Base-by-base conservation (phyloP, 2,888 invertebrate genomes). In the Chironomus riparius region DNA sequence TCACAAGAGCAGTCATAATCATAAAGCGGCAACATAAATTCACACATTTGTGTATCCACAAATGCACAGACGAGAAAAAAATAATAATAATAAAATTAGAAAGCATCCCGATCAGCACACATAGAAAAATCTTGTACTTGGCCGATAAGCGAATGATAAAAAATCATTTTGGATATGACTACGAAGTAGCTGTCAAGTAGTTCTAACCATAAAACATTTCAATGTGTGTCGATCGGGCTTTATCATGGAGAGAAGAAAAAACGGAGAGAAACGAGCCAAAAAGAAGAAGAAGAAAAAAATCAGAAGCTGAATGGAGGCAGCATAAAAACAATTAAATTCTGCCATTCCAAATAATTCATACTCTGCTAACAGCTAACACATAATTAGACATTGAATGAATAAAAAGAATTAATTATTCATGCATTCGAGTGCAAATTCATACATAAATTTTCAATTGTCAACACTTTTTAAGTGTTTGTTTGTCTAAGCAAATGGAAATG, bases 31-130 rank as follows among this genome's bases (percentile, higher is more conserved):
- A 38, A 18, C 10, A 15, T 4, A 5, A 69, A 56, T 75, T 62
- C 61, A 50, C 70, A 73, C 70, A 76, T 76, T 76, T 65, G 48
- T 65, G 50, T 28, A 24, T 74, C 15, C n/a, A 56, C 56, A 56
- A 18, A 22, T 13, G 65, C 65, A 10, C 2, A 3, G 21, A 22
- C 13, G 7, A 65, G 24, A 13, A 24, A 22, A 65, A 62, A 62
- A 68, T 28, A 28, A 13, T 24, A 68, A 28, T 24, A 24, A 68
- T 5, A 68, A 28, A 22, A 24, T 13, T 28, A 70, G 70, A 47
- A 47, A 70, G 47, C 70, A 47, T 70, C n/a, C n/a, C n/a, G n/a
- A n/a, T n/a, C n/a, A n/a, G n/a, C n/a, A n/a, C n/a, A n/a, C n/a
- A n/a, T n/a, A n/a, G n/a, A n/a, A n/a, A n/a, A n/a, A n/a, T n/a